A percentile compares a stretch with the other conserved stretches of the same genome.
phyloP scores from a whole-genome alignment of 2,888 invertebrate species.

The Congeria kusceri region DNA sequence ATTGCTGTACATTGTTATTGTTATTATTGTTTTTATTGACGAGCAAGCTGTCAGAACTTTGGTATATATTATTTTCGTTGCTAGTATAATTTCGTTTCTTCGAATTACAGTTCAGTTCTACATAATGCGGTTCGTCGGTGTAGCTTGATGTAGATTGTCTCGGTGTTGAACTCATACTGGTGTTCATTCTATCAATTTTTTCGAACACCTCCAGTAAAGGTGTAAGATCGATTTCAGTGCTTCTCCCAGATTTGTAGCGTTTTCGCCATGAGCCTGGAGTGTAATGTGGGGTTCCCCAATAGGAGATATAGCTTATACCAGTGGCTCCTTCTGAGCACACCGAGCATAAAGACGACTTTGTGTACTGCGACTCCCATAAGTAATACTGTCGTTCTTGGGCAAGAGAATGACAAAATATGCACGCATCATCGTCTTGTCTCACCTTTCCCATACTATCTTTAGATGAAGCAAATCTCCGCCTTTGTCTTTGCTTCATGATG shows the following conservation, averaged over 20 bases:
- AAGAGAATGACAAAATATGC: constrained; percentile 13
- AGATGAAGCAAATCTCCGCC: too few species aligned
- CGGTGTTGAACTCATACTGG: constrained; percentile 41
- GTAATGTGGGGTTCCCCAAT: constrained; percentile 46
- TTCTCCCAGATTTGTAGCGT: constrained; percentile 41
- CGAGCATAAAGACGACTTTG: constrained; percentile 41
- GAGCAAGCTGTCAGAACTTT: too few species aligned
- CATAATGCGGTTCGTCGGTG: too few species aligned
- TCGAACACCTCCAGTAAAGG: constrained; percentile 53
- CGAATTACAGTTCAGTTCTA: too few species aligned
- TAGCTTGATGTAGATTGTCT: too few species aligned
- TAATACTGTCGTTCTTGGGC: constrained; percentile 34
- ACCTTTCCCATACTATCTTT: too few species aligned
- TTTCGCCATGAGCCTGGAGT: constrained; percentile 50
- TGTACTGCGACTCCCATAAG: constrained; percentile 36
- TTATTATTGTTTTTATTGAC: too few species aligned
- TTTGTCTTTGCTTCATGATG: too few species aligned
- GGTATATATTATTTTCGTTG: too few species aligned
- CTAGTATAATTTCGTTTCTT: too few species aligned
- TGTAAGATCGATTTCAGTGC: constrained; percentile 50
- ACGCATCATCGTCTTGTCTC: not conserved
- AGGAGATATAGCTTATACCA: constrained; percentile 33
- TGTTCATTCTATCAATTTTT: constrained; percentile 52
- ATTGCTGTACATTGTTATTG: too few species aligned
- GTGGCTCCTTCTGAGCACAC: constrained; percentile 20